Conservation (phyloP, 1,140 invertebrate genomes). For the Rhynchophorus ferrugineus region DNA sequence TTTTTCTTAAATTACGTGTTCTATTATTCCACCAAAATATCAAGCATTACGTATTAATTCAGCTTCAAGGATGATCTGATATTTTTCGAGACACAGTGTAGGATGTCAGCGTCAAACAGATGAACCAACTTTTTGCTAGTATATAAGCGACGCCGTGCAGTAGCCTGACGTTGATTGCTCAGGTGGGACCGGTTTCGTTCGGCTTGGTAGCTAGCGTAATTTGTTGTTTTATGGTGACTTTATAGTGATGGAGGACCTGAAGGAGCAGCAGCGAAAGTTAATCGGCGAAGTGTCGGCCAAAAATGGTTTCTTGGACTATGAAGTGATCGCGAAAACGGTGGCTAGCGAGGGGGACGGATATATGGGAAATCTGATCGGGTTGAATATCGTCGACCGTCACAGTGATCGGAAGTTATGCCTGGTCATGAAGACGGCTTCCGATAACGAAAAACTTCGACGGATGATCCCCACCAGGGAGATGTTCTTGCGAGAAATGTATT, state of each 20-base stretch:
- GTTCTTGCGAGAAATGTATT: constrained; percentile 27
- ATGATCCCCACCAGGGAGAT: constrained; percentile 16
- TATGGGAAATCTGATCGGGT: constrained; percentile 16
- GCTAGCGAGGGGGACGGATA: constrained; percentile 25
- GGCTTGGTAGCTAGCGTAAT: too few relatives aligned
- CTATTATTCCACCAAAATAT: too few relatives aligned
- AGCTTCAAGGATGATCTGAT: too few relatives aligned
- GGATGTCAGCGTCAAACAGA: too few relatives aligned
- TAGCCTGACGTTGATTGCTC: too few relatives aligned
- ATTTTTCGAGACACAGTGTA: too few relatives aligned
- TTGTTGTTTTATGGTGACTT: too few relatives aligned
- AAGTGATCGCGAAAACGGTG: constrained; percentile 8
- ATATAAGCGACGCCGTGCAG: too few relatives aligned
- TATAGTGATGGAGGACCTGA: constrained; percentile 47
- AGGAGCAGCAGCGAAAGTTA: constrained; percentile 39
- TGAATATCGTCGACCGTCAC: constrained; percentile 12
- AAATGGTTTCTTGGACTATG: constrained; percentile 15
- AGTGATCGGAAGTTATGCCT: constrained; percentile 14
- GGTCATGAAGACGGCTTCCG: constrained; percentile 20
- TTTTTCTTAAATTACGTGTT: too few relatives aligned
- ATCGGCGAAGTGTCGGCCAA: constrained; percentile 47
- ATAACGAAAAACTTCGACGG: constrained; percentile 16
- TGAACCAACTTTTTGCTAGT: too few relatives aligned
- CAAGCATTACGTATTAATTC: too few relatives aligned
- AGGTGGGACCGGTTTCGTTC: too few relatives aligned